Conservation (phyloP, 2,797 vertebrate genomes). For the Erpetoichthys calabaricus region DNA sequence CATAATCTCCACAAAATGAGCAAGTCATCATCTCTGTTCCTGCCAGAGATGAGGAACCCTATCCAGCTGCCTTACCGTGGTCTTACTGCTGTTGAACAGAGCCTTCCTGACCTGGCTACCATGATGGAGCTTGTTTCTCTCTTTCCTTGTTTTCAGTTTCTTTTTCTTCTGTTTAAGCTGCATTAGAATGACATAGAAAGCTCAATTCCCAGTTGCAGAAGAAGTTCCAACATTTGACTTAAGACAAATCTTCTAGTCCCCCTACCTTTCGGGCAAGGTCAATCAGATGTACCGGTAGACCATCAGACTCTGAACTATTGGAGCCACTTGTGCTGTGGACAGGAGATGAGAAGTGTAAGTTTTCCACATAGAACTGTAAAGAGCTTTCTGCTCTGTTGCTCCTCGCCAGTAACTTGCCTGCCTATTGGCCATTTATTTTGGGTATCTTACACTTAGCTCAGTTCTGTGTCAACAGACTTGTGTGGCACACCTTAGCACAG, state of each 20-base stretch:
- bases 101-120: constrained; percentile 18
- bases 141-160: constrained; percentile 46
- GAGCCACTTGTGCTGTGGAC: constrained; percentile 74
- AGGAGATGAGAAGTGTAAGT: constrained; percentile 13
- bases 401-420: no score
- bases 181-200: constrained; percentile 14
- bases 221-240: no score
- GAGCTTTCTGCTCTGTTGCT: no score
- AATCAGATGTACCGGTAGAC: constrained; percentile 48
- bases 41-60: no score
- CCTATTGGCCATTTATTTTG: no score
- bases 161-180: constrained; percentile 41
- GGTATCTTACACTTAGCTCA: no score
- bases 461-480: no score
- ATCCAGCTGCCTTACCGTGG: not conserved
- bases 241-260: no score
- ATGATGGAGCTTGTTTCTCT: constrained; percentile 40
- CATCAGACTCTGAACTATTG: constrained; percentile 72
- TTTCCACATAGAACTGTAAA: not conserved
- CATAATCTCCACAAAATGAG: no score
- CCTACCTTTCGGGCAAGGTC: constrained; percentile 22
- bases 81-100: constrained; percentile 17
- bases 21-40: no score
- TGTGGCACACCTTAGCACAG: no score
- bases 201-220: no score